Conservation (phyloP, 1,140 invertebrate species). For the Papilio helenus region DNA sequence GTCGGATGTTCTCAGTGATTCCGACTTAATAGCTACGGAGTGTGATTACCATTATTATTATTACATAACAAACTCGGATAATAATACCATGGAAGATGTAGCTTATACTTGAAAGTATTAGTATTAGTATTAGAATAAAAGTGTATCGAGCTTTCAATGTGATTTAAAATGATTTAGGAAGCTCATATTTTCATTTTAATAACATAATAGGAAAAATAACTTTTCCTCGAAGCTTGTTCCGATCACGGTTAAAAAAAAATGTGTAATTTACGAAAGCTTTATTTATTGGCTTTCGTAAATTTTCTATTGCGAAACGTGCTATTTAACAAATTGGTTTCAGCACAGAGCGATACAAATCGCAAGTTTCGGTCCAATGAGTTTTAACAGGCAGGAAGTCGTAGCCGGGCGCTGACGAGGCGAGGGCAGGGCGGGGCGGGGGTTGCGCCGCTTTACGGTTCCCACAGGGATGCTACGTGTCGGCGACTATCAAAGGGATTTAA, state of each 20-base stretch:
- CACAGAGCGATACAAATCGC: conserved; percentile 19
- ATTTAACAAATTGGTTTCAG: conserved; percentile 12
- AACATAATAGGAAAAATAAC: not conserved
- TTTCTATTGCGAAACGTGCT: not conserved
- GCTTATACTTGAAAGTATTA: not conserved
- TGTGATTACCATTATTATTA: conserved; percentile 77
- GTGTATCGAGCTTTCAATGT: no score
- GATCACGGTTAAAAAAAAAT: not conserved
- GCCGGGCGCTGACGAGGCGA: not conserved
- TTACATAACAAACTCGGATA: conserved; percentile 58
- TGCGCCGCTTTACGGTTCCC: conserved; percentile 48
- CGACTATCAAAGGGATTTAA: conserved; percentile 72
- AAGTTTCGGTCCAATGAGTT: conserved; percentile 33
- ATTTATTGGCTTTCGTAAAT: not conserved
- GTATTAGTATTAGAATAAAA: not conserved
- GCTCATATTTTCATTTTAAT: not conserved
- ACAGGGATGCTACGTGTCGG: conserved; percentile 66
- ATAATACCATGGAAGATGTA: not conserved
- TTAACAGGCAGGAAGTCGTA: conserved; percentile 15
- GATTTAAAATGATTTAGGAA: not conserved
- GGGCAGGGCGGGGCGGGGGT: not conserved
- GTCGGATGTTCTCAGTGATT: conserved; percentile 69
- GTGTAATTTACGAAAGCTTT: not conserved
- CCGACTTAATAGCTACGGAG: conserved; percentile 72
- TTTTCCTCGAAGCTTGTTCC: not conserved